Base-by-base conservation (phyloP, 2,113 vertebrate genomes). In the Blennius ocellaris region DNA sequence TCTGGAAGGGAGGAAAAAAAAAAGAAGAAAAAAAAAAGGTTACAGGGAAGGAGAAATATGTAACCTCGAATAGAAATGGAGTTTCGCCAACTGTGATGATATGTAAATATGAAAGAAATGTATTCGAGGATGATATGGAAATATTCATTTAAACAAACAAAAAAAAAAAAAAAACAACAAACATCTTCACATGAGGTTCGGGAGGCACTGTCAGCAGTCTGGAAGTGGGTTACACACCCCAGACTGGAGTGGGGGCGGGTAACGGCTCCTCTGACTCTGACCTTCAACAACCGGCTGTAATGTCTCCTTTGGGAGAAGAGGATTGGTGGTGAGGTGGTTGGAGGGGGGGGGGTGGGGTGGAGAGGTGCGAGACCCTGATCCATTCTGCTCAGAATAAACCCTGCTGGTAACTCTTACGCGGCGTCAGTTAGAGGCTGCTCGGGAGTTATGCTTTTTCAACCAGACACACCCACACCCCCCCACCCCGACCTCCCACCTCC, bases 221-320 rank as follows among this genome's bases (percentile, higher is more conserved):
- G 78, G 66, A 86, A 80, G 77, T 87, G 77, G 85, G 69, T 82
- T 81, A 82, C 69, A 73, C 69, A 76, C 17, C 73, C 58, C 51
- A 84, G 76, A 78, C 73, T 49, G n/a, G 55, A 55, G 80, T 82
- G 81, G 86, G 84, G 84, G 81, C 1, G 62, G 87, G 77, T 54
- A 69, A 55, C 53, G 15, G 52, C 53, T 88, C 65, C 63, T 71
- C 53, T 80, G 71, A 78, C 64, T 71, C 68, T 86, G 89, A 92
- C 86, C 83, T 87, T 89, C 76, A 87, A 73, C 83, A 88, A 83
- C 76, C 16, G 14, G 16, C 79, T 74, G 84, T 82, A 90, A 89
- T 83, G 78, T 84, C 77, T 90, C 85, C 85, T 82, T 61, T 80
- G 75, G 78, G 71, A 73, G 61, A 36, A 57, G 21, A 44, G 70